phyloP scores from a whole-genome alignment of 2,888 invertebrate genomes.

The Drosophila kambysellisi region DNA sequence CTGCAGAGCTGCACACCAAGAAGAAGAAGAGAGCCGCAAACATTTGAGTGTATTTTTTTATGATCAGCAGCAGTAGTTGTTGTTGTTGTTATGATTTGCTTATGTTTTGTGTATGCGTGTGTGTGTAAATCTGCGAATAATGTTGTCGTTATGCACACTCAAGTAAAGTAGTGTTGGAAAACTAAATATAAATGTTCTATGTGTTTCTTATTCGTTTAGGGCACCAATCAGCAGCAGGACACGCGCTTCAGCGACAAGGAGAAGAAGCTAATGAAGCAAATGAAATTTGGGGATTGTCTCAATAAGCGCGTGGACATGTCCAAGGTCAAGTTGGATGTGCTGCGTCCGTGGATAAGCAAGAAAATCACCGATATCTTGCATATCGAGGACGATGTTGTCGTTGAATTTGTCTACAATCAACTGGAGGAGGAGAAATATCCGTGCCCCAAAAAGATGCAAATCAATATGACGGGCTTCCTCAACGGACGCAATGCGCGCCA shows the following conservation, averaged over 20 bases:
- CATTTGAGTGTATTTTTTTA: background rate
- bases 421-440: slow-evolving; percentile 97
- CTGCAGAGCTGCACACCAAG: slow-evolving; percentile 34
- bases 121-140: background rate
- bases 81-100: background rate
- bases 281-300: slow-evolving; percentile 98
- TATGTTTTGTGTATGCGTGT: background rate
- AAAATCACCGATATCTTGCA: slow-evolving; percentile 98
- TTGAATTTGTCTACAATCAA: slow-evolving; percentile 99
- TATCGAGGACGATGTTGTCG: slow-evolving; percentile 99
- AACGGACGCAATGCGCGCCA: slow-evolving; percentile 98
- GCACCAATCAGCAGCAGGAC: slow-evolving; percentile 99
- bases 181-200: background rate
- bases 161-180: background rate
- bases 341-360: slow-evolving; percentile 99
- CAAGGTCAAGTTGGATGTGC: slow-evolving; percentile 98
- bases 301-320: slow-evolving; percentile 99
- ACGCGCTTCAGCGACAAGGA: slow-evolving; percentile 99
- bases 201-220: slow-evolving; percentile 87
- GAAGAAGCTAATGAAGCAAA: slow-evolving; percentile 98
- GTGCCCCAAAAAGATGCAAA: slow-evolving; percentile 99
- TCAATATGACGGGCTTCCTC: slow-evolving; percentile 99
- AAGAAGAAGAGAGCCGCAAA: slow-evolving; percentile 9
- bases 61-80: background rate
- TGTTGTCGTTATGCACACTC: background rate